Evolutionary conservation across 2,888 invertebrate species (phyloP).

Genomic region (Andrena trimmerana): DNA sequence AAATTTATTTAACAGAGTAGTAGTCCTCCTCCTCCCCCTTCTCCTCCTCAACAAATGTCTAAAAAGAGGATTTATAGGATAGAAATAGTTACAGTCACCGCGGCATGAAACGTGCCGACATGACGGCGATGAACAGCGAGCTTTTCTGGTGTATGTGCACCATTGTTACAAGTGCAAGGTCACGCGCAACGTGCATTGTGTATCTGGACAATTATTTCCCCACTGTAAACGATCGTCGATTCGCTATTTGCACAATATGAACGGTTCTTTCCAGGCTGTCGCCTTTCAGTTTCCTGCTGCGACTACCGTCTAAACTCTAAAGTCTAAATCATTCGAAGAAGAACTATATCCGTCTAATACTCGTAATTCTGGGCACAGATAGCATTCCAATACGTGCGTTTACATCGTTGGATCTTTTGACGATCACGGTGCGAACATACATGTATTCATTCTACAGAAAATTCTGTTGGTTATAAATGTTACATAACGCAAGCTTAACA

Average conservation of each 20-base stretch:
- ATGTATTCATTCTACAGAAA: background rate
- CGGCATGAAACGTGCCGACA: constrained; percentile 10
- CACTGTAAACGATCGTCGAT: constrained; percentile 62
- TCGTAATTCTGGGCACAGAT: background rate
- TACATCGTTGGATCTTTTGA: background rate
- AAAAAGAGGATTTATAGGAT: constrained; percentile 7
- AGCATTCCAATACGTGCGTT: constrained; percentile 15
- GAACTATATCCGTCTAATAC: constrained; percentile 9
- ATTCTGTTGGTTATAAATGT: constrained; percentile 3
- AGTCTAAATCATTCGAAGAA: constrained; percentile 19
- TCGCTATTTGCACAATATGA: constrained; percentile 53
- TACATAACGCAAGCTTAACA: constrained; percentile 16
- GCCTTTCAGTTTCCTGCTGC: constrained; percentile 38
- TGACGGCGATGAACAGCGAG: constrained; percentile 25
- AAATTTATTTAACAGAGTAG: background rate
- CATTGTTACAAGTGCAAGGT: constrained; percentile 73
- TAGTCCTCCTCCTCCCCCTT: background rate
- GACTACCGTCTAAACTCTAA: background rate
- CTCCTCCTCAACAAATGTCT: background rate
- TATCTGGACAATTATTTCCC: constrained; percentile 64
- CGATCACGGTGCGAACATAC: background rate
- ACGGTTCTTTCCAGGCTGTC: constrained; percentile 49
- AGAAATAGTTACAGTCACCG: constrained; percentile 4
- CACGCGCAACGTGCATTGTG: constrained; percentile 64
- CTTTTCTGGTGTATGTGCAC: constrained; percentile 43